Percentiles rank a stretch among this genome's conserved stretches.
phyloP scores from a whole-genome alignment of 2,113 vertebrate species.

The Saimiri boliviensis region DNA sequence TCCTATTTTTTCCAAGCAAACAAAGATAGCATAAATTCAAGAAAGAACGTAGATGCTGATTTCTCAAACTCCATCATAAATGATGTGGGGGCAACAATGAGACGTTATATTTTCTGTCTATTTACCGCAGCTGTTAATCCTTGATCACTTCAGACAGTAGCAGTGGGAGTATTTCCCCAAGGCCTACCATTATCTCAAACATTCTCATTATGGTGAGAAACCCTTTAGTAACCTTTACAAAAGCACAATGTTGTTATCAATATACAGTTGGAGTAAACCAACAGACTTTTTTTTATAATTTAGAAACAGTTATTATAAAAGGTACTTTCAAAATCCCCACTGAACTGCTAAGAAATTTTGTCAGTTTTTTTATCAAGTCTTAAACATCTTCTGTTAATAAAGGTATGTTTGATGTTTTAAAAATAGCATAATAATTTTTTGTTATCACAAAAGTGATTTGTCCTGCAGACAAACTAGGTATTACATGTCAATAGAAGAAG shows the following conservation, averaged over 20 bases:
- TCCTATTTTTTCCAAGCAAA: constrained; percentile 84
- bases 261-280: not conserved
- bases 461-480: not conserved
- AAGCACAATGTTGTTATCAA: not conserved
- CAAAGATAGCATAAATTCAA: constrained; percentile 27
- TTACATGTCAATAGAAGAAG: not conserved
- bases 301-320: not conserved
- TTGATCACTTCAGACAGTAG: not conserved
- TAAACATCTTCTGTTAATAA: not conserved
- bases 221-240: not conserved
- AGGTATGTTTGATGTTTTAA: not conserved
- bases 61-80: constrained; percentile 1
- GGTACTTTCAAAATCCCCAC: constrained; percentile 22
- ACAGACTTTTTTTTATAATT: not conserved
- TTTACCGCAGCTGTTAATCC: not conserved
- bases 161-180: not conserved
- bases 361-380: not conserved
- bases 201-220: not conserved
- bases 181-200: not conserved
- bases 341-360: not conserved
- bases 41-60: not conserved
- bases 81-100: not conserved
- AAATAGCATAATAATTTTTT: not conserved
- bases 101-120: not conserved
- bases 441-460: not conserved